Evolutionary conservation across 2,113 vertebrate species (phyloP), one percentile per base, ranked within the genome.

Genomic region (Neopipo cinnamomea): DNA sequence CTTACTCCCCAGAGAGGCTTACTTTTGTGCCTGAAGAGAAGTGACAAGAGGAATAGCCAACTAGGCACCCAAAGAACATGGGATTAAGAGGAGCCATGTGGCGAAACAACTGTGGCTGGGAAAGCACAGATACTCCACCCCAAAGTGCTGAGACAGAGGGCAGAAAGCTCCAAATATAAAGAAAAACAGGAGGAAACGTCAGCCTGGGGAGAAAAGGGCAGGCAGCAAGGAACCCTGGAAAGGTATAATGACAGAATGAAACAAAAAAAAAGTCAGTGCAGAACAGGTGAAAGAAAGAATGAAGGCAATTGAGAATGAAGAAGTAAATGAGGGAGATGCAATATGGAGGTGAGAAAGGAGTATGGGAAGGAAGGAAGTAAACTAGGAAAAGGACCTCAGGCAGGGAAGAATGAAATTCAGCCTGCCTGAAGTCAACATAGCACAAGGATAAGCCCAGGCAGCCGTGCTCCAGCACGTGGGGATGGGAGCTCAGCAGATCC

Each of bases 381-480:
- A 66, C 23, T 4, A 82, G 17, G 12, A 78, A 49, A 82, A 82
- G 46, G 13, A 27, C 35, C 14, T 50, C 14, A n/a, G 12, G 13
- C 20, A 42, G 33, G 14, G 6, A 76, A 85, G 35, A 71, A 73
- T 59, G 9, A 62, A 78, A 55, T 62, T 83, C 23, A 62, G 11
- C 46, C 42, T 65, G 31, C 15, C 44, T 61, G 24, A 78, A 74
- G 28, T 44, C 30, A 3, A 10, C 13, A 44, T 47, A 76, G 49
- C 19, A 14, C 53, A 55, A 46, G 37, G 31, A 78, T 47, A 76
- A 22, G n/a, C 39, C 66, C 53, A 68, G 52, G n/a, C 22, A 75
- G 39, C 24, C 1, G 0, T 30, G 31, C 50, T 81, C 56, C 47
- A 46, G 8, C 52, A 42, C 1, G 0, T 39, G 35, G 52, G 71